phyloP scores from a whole-genome alignment of 2,888 invertebrate species.

The Phrixothrix hirtus region DNA sequence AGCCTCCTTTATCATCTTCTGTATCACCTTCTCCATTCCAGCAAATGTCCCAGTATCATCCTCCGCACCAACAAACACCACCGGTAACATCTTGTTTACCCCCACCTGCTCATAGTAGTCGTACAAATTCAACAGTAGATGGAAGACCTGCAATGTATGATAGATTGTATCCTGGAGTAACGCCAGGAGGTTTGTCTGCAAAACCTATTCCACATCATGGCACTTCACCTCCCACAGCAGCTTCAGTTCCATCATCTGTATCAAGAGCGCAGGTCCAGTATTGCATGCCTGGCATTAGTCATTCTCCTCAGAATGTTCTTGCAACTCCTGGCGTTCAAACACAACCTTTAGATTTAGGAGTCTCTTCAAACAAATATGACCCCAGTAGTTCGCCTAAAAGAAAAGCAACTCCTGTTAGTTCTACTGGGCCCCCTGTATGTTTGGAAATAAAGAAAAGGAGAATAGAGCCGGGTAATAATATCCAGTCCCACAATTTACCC shows the following conservation, averaged over 20 bases:
- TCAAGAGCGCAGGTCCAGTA: slow-evolving; percentile 57
- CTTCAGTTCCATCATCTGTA: slow-evolving; percentile 53
- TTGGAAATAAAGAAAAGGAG: slow-evolving; percentile 68
- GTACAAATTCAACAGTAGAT: slow-evolving; percentile 39
- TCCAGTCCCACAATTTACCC: slow-evolving; percentile 44
- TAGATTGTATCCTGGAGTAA: slow-evolving; percentile 43
- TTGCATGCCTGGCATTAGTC: slow-evolving; percentile 56
- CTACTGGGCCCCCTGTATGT: slow-evolving; percentile 58
- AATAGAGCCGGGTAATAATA: slow-evolving; percentile 52
- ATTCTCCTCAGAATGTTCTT: slow-evolving; percentile 45
- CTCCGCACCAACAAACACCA: slow-evolving; percentile 52
- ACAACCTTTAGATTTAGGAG: slow-evolving; percentile 78
- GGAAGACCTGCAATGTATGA: slow-evolving; percentile 43
- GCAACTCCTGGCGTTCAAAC: slow-evolving; percentile 67
- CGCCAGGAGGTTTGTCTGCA: slow-evolving; percentile 47
- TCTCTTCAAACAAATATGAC: slow-evolving; percentile 57
- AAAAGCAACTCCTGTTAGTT: slow-evolving; percentile 61
- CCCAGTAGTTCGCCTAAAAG: slow-evolving; percentile 63
- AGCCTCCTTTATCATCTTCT: slow-evolving; percentile 56
- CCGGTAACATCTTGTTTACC: slow-evolving; percentile 55
- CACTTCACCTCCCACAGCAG: slow-evolving; percentile 57
- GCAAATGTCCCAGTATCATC: slow-evolving; percentile 54
- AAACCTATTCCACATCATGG: slow-evolving; percentile 57
- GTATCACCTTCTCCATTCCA: slow-evolving; percentile 61
- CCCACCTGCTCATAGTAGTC: slow-evolving; percentile 62